A percentile compares a stretch with the other conserved stretches of the same genome.
Conservation (phyloP, 2,797 vertebrate species). For the Brachyalestes nurse region DNA sequence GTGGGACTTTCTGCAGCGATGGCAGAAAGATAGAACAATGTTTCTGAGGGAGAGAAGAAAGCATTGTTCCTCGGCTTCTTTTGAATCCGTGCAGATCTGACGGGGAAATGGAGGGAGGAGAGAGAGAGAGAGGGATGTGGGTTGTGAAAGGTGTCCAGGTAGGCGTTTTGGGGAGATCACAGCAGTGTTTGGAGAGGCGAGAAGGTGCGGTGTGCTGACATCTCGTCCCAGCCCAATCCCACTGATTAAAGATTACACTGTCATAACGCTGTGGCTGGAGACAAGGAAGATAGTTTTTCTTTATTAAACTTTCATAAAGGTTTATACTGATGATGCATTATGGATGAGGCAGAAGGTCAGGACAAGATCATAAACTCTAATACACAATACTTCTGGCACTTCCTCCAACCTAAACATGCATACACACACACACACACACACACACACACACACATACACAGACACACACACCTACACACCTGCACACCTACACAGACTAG, state of each 20-base stretch:
- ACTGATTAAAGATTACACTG: conserved; percentile 68
- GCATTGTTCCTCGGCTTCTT: background rate
- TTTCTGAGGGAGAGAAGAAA: conserved; percentile 38
- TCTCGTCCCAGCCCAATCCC: conserved; percentile 55
- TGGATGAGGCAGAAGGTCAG: conserved; percentile 74
- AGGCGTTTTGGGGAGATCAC: conserved; percentile 60
- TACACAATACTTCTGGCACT: conserved; percentile 48
- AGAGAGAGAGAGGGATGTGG: conserved; percentile 5
- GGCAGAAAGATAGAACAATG: conserved; percentile 27
- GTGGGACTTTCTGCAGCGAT: conserved; percentile 54
- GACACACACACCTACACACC: conserved; percentile 20
- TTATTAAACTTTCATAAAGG: conserved; percentile 73
- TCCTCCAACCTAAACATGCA: conserved; percentile 41
- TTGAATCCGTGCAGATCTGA: background rate
- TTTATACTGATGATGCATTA: conserved; percentile 68
- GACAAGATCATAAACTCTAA: conserved; percentile 69
- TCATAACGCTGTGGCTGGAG: conserved; percentile 57
- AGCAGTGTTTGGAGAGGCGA: conserved; percentile 59
- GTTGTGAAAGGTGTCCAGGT: conserved; percentile 33
- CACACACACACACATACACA: conserved; percentile 13
- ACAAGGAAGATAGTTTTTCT: conserved; percentile 62
- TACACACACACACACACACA: conserved; percentile 8
- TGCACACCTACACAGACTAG: background rate
- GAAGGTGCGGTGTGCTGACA: conserved; percentile 48
- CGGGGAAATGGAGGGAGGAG: conserved; percentile 17